Evolutionary conservation across 2,797 vertebrate species (phyloP).

Genomic region (Florisuga fusca): DNA sequence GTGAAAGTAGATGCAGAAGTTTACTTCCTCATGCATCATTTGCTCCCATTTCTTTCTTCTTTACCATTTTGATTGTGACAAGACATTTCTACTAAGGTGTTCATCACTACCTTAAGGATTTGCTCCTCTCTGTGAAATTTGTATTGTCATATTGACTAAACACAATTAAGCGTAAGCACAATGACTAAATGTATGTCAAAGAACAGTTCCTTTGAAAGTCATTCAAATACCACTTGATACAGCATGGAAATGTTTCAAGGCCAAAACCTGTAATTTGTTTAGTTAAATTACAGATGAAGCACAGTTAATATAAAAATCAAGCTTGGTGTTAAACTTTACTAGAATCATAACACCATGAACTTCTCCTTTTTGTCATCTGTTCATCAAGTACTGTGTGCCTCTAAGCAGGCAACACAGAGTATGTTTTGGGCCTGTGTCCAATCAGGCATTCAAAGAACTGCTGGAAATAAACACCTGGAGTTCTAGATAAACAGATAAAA

Average conservation of each 20-base stretch:
- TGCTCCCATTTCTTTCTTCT: not conserved
- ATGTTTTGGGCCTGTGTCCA: not conserved
- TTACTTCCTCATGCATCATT: not conserved
- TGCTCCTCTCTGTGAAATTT: not conserved
- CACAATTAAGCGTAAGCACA: not conserved
- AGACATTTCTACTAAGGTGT: not conserved
- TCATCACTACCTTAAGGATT: not conserved
- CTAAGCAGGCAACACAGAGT: not conserved
- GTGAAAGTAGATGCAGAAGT: not conserved
- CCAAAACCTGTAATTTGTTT: not conserved
- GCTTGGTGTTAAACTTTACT: not conserved
- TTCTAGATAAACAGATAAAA: not conserved
- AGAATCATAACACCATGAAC: not conserved
- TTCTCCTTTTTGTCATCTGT: not conserved
- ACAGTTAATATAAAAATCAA: not conserved
- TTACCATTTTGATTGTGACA: not conserved
- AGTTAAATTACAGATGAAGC: not conserved
- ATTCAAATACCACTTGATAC: not conserved
- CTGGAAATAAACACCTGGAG: not conserved
- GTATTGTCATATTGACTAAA: not conserved
- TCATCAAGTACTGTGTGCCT: not conserved
- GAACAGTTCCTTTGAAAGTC: not conserved
- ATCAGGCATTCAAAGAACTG: not conserved
- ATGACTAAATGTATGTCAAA: not conserved
- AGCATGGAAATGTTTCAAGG: not conserved